Percentiles rank a stretch among this genome's conserved stretches.
Conservation (phyloP, 2,888 invertebrate genomes). For the Coelogynopora nodosa region DNA sequence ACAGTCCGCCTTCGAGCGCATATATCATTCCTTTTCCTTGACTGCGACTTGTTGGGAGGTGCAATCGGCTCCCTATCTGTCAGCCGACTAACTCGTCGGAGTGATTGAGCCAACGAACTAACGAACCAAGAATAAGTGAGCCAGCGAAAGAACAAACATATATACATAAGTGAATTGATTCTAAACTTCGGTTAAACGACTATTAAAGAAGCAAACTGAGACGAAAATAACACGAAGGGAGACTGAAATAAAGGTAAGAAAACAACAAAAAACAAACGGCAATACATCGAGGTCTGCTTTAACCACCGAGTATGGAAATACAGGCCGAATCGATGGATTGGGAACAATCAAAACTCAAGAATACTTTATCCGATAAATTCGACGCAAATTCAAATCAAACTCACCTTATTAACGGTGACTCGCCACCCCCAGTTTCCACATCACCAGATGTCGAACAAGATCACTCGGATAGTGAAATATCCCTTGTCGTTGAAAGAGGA, state of each 20-base stretch:
- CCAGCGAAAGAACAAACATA: neutral
- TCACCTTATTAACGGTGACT: neutral
- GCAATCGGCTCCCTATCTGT: slow-evolving; percentile 31
- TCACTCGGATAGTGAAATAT: neutral
- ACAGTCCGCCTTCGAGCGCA: slow-evolving; percentile 19
- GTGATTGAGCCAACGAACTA: neutral
- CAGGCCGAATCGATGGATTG: slow-evolving; percentile 5
- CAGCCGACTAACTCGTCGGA: slow-evolving; percentile 21
- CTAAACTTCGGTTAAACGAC: neutral
- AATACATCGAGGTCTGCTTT: neutral
- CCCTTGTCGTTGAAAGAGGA: neutral
- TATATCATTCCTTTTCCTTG: slow-evolving; percentile 7
- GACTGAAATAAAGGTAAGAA: neutral
- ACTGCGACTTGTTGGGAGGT: slow-evolving; percentile 27
- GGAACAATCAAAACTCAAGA: slow-evolving; percentile 12
- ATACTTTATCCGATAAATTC: neutral
- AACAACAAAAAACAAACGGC: neutral
- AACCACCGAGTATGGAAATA: neutral
- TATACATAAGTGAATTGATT: neutral
- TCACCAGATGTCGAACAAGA: neutral
- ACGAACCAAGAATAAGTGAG: neutral
- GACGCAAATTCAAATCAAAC: slow-evolving; percentile 13
- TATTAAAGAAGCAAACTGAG: neutral
- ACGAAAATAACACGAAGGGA: neutral
- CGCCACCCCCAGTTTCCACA: neutral